Evolutionary conservation across 2,797 vertebrate species (phyloP).

Genomic region (Xyrichtys novacula): DNA sequence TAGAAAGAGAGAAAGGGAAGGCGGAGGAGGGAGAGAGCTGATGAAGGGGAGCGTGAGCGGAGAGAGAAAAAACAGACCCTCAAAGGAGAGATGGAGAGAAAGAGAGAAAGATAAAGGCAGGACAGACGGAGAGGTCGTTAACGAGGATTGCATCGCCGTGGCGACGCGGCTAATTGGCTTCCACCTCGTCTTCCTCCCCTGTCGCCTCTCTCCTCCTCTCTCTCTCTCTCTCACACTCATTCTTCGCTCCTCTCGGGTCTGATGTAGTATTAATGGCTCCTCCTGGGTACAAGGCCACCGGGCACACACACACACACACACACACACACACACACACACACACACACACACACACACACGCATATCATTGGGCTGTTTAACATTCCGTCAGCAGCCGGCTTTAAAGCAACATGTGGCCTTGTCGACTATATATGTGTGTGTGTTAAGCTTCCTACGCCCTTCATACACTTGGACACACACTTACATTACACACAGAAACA

Average conservation of each 20-base stretch:
- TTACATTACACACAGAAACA: too few relatives aligned
- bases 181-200: conserved; percentile 64
- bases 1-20: too few relatives aligned
- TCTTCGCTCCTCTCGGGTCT: conserved; percentile 38
- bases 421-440: too few relatives aligned
- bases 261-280: conserved; percentile 67
- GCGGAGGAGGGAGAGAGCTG: background rate
- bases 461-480: background rate
- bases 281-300: too few relatives aligned
- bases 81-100: background rate
- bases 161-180: conserved; percentile 72
- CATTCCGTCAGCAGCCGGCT: conserved; percentile 44
- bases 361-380: conserved; percentile 42
- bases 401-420: conserved; percentile 64
- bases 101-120: conserved; percentile 28
- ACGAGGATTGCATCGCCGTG: conserved; percentile 60
- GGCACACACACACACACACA: too few relatives aligned
- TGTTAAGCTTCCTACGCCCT: conserved; percentile 15
- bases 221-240: too few relatives aligned
- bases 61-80: too few relatives aligned
- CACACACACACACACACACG: too few relatives aligned
- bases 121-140: conserved; percentile 62
- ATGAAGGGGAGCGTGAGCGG: conserved; percentile 1
- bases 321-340: too few relatives aligned
- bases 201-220: conserved; percentile 35